These are phyloP conservation scores for Vanessa cardui DNA, from an alignment of 2,888 invertebrate species.

Conservation along the genomic window DNA sequence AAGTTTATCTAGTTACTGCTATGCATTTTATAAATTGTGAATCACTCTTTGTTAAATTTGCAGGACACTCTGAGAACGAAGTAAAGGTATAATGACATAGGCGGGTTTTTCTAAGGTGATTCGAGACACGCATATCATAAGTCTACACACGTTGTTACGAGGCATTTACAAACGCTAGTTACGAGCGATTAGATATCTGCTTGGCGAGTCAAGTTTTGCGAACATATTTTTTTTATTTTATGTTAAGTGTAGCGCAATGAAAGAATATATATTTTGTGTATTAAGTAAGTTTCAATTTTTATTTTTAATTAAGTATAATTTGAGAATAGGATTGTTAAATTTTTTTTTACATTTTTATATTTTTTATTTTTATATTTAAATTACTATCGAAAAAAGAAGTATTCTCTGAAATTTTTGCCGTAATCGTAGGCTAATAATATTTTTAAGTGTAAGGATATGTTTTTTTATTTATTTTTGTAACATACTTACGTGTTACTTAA, in stretches of 20 bases:
- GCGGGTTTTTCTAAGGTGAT: constrained; percentile 34
- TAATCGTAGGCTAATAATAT: too few relatives aligned
- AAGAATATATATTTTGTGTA: not conserved
- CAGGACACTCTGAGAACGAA: constrained; percentile 1
- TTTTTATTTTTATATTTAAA: too few relatives aligned
- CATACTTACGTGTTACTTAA: too few relatives aligned
- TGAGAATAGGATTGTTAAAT: not conserved
- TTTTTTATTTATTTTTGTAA: too few relatives aligned
- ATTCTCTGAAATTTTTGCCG: too few relatives aligned
- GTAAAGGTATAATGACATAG: constrained; percentile 20
- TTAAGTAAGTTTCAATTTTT: constrained; percentile 2
- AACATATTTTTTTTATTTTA: not conserved
- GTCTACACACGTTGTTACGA: constrained; percentile 25
- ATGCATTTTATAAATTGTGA: not conserved
- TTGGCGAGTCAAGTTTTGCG: not conserved
- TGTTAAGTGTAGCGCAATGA: not conserved
- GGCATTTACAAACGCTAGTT: constrained; percentile 21
- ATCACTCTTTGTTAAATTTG: constrained; percentile 2
- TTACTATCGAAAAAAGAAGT: too few relatives aligned
- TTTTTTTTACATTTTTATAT: too few relatives aligned
- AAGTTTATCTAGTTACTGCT: not conserved
- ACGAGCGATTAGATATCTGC: not conserved
- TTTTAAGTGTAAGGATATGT: too few relatives aligned
- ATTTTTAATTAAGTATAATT: not conserved
- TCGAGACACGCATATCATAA: constrained; percentile 30